Evolutionary conservation across 1,140 invertebrate genomes (phyloP), one percentile per base, ranked within the genome.

Genomic region (Apis laboriosa): DNA sequence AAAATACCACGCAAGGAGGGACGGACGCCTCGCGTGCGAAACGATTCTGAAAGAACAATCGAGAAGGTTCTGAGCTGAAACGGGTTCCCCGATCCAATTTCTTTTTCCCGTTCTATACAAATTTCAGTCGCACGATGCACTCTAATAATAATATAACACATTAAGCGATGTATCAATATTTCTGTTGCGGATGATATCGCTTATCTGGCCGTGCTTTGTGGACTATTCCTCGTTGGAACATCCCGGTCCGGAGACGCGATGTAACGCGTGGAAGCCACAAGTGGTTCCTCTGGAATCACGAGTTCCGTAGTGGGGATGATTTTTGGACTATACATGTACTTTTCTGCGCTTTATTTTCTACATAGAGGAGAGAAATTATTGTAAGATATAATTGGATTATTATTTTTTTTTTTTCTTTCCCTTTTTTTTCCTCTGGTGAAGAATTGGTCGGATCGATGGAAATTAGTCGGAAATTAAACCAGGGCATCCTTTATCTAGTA

Each of bases 21-120:
- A 34, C 28, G 72, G 60, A 84, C 66, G 73, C 61, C 61, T 74
- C 76, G 63, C 71, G 80, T 56, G 70, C n/a, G 75, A 72, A 51
- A 66, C 7, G 34, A 24, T 24, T 43, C 28, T 11, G 43, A 11
- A 34, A 53, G 85, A 86, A 87, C 66, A 74, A 87, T 84, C 82
- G 61, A 80, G 77, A 87, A 84, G 4, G 51, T 58, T 72, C 63
- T 0, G 51, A 13, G 53, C 2, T 19, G 75, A 8, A 77, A 64
- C 58, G 56, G n/a, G 28, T 28, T 21, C n/a, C 21, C 34, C 7
- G 55, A 17, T 19, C 67, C 60, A 67, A 56, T 60, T 64, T 53
- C 51, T 64, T 43, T 43, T 34, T 83, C n/a, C 60, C 34, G 58
- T 83, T 83, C 66, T 83, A 9, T 3, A 15, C 49, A 34, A 34